A percentile compares a stretch with the other conserved stretches of the same genome.
Conservation (phyloP, 2,797 vertebrate genomes). For the Gorsachius magnificus region DNA sequence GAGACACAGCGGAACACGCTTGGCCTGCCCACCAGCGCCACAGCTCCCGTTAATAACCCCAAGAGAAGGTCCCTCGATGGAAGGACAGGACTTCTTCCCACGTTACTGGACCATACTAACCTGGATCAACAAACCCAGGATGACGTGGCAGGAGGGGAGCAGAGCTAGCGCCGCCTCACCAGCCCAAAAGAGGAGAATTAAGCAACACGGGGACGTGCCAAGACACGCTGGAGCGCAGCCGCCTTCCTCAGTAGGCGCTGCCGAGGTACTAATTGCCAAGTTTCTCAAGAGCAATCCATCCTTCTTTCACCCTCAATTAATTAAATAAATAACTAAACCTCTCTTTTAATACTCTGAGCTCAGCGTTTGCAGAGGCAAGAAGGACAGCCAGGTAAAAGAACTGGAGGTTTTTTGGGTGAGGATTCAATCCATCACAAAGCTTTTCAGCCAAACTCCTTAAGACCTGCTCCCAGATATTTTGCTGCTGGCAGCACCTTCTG, state of each 20-base stretch:
- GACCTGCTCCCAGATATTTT: not conserved
- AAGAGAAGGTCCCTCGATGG: not conserved
- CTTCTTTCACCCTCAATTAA: not conserved
- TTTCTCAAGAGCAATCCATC: not conserved
- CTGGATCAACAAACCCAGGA: not conserved
- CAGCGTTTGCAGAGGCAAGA: accelerated
- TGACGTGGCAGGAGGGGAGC: not conserved
- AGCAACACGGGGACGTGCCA: not conserved
- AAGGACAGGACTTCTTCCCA: not conserved
- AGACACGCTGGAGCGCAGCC: accelerated
- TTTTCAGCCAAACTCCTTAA: not conserved
- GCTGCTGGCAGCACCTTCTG: not conserved
- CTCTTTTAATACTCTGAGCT: not conserved
- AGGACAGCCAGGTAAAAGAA: not conserved
- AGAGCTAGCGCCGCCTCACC: accelerated
- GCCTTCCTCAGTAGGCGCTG: not conserved
- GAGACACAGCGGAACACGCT: accelerated
- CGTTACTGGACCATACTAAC: accelerated
- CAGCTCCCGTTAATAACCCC: accelerated
- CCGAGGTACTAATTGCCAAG: not conserved
- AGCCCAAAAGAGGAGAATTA: not conserved
- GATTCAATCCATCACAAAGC: not conserved
- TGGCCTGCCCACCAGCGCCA: not conserved
- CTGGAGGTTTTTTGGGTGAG: not conserved
- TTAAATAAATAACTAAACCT: not conserved